Base-by-base conservation (phyloP, 2,888 invertebrate species). In the Thymelicus lineola region DNA sequence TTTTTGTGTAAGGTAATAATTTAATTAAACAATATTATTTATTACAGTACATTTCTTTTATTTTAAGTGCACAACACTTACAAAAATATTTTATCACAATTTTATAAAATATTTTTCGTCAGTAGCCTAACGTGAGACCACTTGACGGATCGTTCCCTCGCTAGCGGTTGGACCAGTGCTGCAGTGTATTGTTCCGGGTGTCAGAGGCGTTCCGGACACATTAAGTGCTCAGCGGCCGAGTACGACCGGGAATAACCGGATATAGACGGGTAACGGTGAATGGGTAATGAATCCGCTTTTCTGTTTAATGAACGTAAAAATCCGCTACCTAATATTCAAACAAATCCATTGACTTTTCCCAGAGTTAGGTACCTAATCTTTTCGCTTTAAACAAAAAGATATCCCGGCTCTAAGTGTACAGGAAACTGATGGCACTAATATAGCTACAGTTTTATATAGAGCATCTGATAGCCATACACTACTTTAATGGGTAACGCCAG, bases 241-340 rank as follows among this genome's bases (percentile, higher is more conserved):
- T 48, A 48, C 20, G 20, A n/a, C 60, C 36, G 17, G 48, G 48
- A n/a, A 48, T 28, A 45, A n/a, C 45, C 38, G 45, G 60, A 28
- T 61, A 28, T 28, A 46, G 45, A 15, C 35, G 12, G 62, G 62
- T 62, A 35, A 62, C 48, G 36, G 46, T 35, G 62, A 62, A 62
- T 48, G 48, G 62, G 35, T 62, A 62, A 62, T 62, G 62, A 48
- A 62, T 62, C 62, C 62, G 48, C 62, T 62, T 15, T 15, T 36
- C 48, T 62, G 48, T 46, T 62, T 62, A 62, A 62, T 48, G 62
- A 62, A 36, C 28, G 62, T 48, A 62, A 15, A 62, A 62, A 62
- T 10, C 62, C 62, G 15, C 35, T 48, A 48, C 36, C 62, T 48
- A 62, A 62, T 62, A 62, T 62, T 62, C 48, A 42, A 35, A 48